Evolutionary conservation across 1,140 invertebrate species (phyloP).

Genomic region (Euura saliciscinereae): DNA sequence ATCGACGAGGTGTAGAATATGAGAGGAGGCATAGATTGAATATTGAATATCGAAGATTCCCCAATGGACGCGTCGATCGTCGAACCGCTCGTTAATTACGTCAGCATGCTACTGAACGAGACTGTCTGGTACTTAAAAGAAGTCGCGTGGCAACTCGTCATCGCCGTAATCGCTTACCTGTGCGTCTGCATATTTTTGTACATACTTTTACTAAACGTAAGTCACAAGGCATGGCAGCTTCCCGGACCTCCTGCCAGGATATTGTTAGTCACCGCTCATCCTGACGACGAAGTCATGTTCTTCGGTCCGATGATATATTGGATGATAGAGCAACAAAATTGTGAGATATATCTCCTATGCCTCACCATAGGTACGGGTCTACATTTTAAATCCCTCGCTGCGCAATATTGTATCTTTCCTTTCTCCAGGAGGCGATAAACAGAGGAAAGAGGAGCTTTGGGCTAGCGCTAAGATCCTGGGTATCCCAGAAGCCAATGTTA

Average conservation of each 20-base stretch:
- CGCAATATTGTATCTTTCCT: conserved; percentile 8
- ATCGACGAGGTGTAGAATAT: too few species aligned
- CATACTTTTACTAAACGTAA: conserved; percentile 45
- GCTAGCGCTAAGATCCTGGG: conserved; percentile 78
- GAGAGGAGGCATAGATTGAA: too few species aligned
- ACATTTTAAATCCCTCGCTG: conserved; percentile 19
- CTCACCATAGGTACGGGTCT: conserved; percentile 77
- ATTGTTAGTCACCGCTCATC: conserved; percentile 89
- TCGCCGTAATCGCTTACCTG: conserved; percentile 47
- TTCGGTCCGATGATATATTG: conserved; percentile 89
- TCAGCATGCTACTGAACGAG: conserved; percentile 33
- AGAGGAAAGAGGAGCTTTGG: conserved; percentile 79
- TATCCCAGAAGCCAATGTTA: conserved; percentile 77
- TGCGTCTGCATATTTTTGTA: conserved; percentile 51
- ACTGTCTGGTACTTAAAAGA: conserved; percentile 50
- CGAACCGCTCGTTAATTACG: background rate
- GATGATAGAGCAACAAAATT: conserved; percentile 66
- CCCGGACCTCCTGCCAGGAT: conserved; percentile 63
- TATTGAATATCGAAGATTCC: background rate
- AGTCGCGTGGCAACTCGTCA: conserved; percentile 51
- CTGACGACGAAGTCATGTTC: conserved; percentile 98
- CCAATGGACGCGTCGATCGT: background rate
- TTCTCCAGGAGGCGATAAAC: conserved; percentile 69
- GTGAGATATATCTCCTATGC: conserved; percentile 81
- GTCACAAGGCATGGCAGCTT: conserved; percentile 53